phyloP scores from a whole-genome alignment of 1,140 invertebrate genomes.

The Drosophila seguyi region DNA sequence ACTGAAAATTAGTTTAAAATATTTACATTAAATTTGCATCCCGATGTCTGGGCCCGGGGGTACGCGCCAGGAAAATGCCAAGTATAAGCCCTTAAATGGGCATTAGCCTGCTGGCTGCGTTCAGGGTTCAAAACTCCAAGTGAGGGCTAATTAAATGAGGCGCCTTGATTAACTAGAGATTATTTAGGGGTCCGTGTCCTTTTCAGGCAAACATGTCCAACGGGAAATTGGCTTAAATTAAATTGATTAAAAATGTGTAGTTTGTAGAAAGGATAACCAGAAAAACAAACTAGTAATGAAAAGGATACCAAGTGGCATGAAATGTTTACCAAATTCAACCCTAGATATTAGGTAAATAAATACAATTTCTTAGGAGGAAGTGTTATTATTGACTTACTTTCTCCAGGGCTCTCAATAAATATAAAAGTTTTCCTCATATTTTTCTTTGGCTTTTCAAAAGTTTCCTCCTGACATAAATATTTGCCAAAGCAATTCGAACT shows the following conservation, averaged over 20 bases:
- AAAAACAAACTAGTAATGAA: not conserved
- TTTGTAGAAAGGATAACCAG: not conserved
- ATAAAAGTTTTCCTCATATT: slow-evolving; percentile 13
- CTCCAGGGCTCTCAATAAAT: slow-evolving; percentile 22
- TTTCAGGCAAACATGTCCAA: not conserved
- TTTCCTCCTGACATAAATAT: slow-evolving; percentile 17
- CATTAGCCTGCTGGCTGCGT: slow-evolving; percentile 18
- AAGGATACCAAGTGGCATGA: not conserved
- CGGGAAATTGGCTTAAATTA: not conserved
- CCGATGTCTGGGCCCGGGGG: slow-evolving; percentile 53
- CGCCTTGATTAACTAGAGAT: slow-evolving; percentile 29
- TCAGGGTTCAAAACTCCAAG: not conserved
- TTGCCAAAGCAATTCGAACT: slow-evolving; percentile 25
- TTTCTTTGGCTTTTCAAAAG: slow-evolving; percentile 20
- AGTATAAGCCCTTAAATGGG: slow-evolving; percentile 45
- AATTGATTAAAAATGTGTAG: not conserved
- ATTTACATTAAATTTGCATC: slow-evolving; percentile 82
- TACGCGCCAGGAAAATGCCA: slow-evolving; percentile 24
- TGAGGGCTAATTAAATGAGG: slow-evolving; percentile 29
- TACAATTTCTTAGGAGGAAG: not conserved
- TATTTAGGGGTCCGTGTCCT: not conserved
- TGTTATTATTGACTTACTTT: slow-evolving; percentile 7
- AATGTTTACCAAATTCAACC: not conserved
- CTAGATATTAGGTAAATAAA: not conserved
- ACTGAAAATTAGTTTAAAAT: slow-evolving; percentile 82